A percentile compares a stretch with the other conserved stretches of the same genome.
These are phyloP conservation scores for Leptinotarsa haldemani DNA, from an alignment of 2,888 invertebrate species.

Conservation along the genomic window DNA sequence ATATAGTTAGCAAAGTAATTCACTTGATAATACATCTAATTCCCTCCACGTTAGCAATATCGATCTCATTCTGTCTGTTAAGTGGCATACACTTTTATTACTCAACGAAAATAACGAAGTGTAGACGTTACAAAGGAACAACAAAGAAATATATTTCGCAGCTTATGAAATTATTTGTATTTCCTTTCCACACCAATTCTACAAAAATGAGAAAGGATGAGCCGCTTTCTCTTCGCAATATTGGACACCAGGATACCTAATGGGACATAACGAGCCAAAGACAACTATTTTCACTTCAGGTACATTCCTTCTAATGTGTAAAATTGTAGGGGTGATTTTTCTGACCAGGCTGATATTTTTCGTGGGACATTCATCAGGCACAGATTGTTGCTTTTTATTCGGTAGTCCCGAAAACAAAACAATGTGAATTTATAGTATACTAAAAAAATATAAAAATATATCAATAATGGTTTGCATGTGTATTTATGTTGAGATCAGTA, in stretches of 20 bases:
- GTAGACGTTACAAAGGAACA: background rate
- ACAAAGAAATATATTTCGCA: background rate
- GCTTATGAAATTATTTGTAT: conserved; percentile 1
- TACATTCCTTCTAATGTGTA: background rate
- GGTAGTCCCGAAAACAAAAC: too few species aligned
- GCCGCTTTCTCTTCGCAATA: background rate
- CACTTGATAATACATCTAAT: background rate
- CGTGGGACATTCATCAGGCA: too few species aligned
- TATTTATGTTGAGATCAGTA: too few species aligned
- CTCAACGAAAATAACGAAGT: background rate
- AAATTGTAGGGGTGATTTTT: too few species aligned
- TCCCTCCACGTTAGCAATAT: background rate
- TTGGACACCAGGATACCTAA: background rate
- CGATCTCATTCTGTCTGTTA: background rate
- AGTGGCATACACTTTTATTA: background rate
- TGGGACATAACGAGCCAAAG: background rate
- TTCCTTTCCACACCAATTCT: background rate
- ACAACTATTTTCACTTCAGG: background rate
- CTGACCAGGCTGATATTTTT: too few species aligned
- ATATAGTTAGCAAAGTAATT: too few species aligned
- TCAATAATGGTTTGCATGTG: too few species aligned
- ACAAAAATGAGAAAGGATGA: background rate
- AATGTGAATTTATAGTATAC: too few species aligned
- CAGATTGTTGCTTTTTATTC: too few species aligned
- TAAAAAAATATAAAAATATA: too few species aligned